Conservation (phyloP, 1,140 invertebrate genomes). For the Sitobion miscanthi region DNA sequence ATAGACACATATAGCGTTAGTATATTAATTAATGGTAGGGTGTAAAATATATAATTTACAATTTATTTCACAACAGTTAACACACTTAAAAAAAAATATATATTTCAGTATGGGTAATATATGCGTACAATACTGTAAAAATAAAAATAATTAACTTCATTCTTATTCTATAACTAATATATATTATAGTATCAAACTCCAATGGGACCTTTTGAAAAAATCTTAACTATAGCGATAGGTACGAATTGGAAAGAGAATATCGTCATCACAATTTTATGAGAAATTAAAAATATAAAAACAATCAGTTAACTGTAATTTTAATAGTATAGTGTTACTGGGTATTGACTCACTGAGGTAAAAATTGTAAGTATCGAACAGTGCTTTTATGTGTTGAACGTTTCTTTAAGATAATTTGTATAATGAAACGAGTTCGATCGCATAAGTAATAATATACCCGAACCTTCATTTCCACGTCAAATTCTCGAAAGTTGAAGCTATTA, state of each 20-base stretch:
- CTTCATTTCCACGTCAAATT: neutral
- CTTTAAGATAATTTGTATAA: neutral
- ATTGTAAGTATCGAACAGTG: neutral
- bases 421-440: neutral
- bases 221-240: neutral
- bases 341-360: neutral
- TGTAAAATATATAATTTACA: neutral
- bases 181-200: neutral
- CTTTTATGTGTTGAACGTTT: neutral
- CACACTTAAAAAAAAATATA: neutral
- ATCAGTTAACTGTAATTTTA: neutral
- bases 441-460: neutral
- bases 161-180: neutral
- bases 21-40: neutral
- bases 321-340: neutral
- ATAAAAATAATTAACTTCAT: neutral
- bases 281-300: too few species aligned
- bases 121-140: neutral
- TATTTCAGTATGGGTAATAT: neutral
- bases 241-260: neutral
- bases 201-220: neutral
- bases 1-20: neutral
- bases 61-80: neutral
- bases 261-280: neutral
- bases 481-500: neutral